Conservation (phyloP, 2,888 invertebrate species). For the Malthinus flaveolus region DNA sequence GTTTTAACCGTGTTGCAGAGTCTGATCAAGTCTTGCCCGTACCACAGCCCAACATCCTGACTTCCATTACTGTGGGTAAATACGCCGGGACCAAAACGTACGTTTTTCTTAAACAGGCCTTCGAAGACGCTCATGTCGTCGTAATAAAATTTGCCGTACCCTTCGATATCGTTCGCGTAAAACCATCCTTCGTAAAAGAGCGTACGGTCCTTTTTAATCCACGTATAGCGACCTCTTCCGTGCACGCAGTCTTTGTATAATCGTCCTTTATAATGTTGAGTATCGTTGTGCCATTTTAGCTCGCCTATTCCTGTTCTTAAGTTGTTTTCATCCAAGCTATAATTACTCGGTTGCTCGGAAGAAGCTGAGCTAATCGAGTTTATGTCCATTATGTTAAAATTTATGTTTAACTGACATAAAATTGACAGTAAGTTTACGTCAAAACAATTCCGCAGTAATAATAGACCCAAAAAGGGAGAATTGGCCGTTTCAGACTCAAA, state of each 20-base stretch:
- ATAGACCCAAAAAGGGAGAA: too few species aligned
- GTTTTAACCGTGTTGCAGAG: conserved; percentile 42
- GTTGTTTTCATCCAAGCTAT: conserved; percentile 19
- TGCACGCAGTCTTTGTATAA: conserved; percentile 58
- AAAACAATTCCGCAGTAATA: too few species aligned
- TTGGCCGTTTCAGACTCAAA: too few species aligned
- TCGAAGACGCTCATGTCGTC: conserved; percentile 55
- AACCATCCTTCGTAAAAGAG: conserved; percentile 58
- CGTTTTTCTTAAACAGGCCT: conserved; percentile 56
- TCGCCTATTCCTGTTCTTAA: conserved; percentile 26
- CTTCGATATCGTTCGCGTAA: conserved; percentile 59
- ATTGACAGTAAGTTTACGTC: too few species aligned
- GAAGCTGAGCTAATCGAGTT: neutral
- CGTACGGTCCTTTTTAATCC: conserved; percentile 42
- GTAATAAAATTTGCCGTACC: conserved; percentile 60
- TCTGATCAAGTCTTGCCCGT: conserved; percentile 55
- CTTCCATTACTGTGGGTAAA: conserved; percentile 52
- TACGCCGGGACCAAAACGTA: conserved; percentile 63
- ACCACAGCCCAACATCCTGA: conserved; percentile 63
- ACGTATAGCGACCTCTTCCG: conserved; percentile 57
- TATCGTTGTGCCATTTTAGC: conserved; percentile 26
- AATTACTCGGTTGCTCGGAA: conserved; percentile 3
- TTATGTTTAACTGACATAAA: neutral
- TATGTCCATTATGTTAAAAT: neutral
- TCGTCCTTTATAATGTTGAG: conserved; percentile 50